A percentile compares a stretch with the other conserved stretches of the same genome.
phyloP scores from a whole-genome alignment of 2,113 vertebrate genomes.

The Taxidea taxus region DNA sequence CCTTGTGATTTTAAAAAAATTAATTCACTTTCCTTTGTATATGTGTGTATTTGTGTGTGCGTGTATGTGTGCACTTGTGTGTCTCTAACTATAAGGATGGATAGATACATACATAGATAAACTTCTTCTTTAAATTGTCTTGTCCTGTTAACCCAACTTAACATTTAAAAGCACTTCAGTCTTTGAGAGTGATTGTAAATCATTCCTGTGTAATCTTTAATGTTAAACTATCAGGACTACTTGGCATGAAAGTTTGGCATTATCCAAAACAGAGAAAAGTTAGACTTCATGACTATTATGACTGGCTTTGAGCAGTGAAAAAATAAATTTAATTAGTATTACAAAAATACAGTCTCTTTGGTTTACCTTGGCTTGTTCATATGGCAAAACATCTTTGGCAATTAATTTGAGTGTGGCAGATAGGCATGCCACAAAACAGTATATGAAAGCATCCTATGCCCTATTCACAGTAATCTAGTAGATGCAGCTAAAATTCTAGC shows the following conservation, averaged over 20 bases:
- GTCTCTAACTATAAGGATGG: background rate
- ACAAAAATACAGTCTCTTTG: background rate
- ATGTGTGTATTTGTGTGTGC: background rate
- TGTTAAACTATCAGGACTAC: background rate
- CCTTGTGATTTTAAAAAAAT: background rate
- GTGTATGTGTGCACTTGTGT: background rate
- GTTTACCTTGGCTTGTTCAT: background rate
- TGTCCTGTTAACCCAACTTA: background rate
- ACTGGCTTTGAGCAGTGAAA: background rate
- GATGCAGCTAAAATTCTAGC: background rate
- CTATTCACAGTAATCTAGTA: background rate
- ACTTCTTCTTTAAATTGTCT: background rate
- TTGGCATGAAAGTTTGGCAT: background rate
- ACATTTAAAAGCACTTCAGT: background rate
- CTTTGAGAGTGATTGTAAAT: background rate
- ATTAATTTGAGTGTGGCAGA: background rate
- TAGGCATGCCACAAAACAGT: background rate
- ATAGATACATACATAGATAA: background rate
- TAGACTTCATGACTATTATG: background rate
- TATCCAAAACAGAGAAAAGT: background rate
- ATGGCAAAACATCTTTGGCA: background rate
- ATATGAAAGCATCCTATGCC: background rate
- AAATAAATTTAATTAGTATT: background rate
- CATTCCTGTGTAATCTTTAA: background rate
- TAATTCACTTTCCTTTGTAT: background rate